phyloP scores from a whole-genome alignment of 2,888 invertebrate genomes.

The Teleiodes luculella region DNA sequence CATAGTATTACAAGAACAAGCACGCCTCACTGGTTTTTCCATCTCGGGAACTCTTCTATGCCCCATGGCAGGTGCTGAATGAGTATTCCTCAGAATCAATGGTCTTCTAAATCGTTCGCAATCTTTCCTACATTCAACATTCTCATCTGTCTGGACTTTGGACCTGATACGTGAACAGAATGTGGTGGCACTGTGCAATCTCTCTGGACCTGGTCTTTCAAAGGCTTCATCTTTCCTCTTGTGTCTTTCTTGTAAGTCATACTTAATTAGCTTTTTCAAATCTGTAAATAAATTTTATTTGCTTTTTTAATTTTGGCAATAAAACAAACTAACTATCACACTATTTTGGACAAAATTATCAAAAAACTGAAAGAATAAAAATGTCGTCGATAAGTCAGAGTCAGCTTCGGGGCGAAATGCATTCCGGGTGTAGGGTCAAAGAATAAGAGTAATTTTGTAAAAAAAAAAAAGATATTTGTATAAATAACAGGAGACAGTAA shows the following conservation, averaged over 20 bases:
- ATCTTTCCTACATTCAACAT: constrained; percentile 45
- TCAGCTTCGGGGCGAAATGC: too few relatives aligned
- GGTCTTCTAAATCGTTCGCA: constrained; percentile 37
- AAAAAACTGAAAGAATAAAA: too few relatives aligned
- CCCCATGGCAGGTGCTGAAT: constrained; percentile 57
- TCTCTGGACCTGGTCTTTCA: constrained; percentile 51
- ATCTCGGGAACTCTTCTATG: constrained; percentile 29
- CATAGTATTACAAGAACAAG: constrained; percentile 59
- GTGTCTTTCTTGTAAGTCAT: constrained; percentile 70
- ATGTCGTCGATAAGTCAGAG: too few relatives aligned
- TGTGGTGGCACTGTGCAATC: constrained; percentile 69
- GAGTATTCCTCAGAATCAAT: constrained; percentile 37
- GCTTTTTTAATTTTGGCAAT: too few relatives aligned
- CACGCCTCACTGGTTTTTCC: constrained; percentile 45
- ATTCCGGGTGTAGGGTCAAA: too few relatives aligned
- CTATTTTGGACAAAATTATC: too few relatives aligned
- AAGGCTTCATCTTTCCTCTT: constrained; percentile 37
- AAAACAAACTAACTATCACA: too few relatives aligned
- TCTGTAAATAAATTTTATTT: constrained; percentile 62
- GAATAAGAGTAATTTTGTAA: too few relatives aligned
- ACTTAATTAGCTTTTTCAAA: constrained; percentile 82
- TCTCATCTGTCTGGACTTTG: constrained; percentile 37
- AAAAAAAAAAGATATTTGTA: too few relatives aligned
- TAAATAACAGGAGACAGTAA: too few relatives aligned
- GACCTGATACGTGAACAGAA: constrained; percentile 65